A percentile compares a stretch with the other conserved stretches of the same genome.
Conservation (phyloP, 2,113 vertebrate species). For the Puffinus mauretanicus region DNA sequence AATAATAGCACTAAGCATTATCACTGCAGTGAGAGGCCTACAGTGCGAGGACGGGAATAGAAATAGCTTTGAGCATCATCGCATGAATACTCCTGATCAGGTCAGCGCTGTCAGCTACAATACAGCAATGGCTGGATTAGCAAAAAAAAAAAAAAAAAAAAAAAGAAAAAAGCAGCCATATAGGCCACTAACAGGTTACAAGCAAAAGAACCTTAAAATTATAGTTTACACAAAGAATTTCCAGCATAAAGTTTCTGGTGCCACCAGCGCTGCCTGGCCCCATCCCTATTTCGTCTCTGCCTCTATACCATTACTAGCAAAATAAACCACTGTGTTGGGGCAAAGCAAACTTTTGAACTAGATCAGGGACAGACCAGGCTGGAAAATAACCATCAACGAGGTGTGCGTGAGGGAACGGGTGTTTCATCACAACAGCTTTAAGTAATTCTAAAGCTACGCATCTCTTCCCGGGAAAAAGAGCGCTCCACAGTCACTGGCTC, state of each 20-base stretch:
- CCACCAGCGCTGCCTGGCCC: background rate
- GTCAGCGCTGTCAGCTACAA: background rate
- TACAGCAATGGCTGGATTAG: background rate
- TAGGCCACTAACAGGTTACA: background rate
- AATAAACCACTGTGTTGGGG: background rate
- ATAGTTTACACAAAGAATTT: background rate
- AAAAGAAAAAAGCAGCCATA: too few relatives aligned
- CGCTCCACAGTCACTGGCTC: background rate
- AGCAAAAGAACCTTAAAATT: background rate
- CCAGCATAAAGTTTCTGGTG: background rate
- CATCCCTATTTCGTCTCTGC: background rate
- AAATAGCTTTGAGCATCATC: constrained; percentile 3
- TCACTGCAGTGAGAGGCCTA: background rate
- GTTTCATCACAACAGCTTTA: background rate
- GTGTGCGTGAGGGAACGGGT: fast-evolving
- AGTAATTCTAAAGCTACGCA: background rate
- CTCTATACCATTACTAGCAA: background rate
- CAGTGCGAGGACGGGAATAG: background rate
- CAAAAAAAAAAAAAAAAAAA: background rate
- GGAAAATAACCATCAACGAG: background rate
- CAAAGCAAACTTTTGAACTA: background rate
- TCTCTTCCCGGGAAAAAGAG: background rate
- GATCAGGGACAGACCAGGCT: background rate
- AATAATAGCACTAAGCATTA: background rate
- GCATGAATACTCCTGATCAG: background rate